phyloP scores from a whole-genome alignment of 1,140 invertebrate species.

The Drosophila funebris region DNA sequence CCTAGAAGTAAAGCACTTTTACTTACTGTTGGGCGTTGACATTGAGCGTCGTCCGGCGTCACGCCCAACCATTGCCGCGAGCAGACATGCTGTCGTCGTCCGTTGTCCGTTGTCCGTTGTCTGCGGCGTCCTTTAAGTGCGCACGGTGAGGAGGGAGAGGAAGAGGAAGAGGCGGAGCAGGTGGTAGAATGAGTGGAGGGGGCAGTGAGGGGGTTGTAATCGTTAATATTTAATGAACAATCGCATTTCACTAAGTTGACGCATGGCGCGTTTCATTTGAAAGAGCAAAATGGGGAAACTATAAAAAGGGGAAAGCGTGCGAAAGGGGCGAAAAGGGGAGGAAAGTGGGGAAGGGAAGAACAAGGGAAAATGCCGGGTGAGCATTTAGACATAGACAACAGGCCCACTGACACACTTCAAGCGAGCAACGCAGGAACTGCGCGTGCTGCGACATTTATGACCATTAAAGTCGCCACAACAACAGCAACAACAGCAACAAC shows the following conservation, averaged over 20 bases:
- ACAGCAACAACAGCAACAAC: not conserved
- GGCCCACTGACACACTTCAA: constrained; percentile 37
- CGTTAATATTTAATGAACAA: constrained; percentile 83
- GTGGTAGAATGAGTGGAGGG: too few species aligned
- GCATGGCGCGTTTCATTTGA: constrained; percentile 41
- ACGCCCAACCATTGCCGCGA: constrained; percentile 6
- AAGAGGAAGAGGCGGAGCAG: not conserved
- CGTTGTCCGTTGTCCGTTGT: constrained; percentile 36
- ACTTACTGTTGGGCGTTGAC: constrained; percentile 53
- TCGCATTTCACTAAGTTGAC: constrained; percentile 65
- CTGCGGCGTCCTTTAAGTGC: not conserved
- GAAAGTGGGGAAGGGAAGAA: not conserved
- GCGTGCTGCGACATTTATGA: constrained; percentile 48
- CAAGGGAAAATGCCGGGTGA: constrained; percentile 1
- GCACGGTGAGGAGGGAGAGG: not conserved
- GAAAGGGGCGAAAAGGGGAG: not conserved
- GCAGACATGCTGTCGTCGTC: constrained; percentile 35
- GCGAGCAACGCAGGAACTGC: constrained; percentile 14
- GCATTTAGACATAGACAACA: constrained; percentile 44
- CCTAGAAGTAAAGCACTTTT: not conserved
- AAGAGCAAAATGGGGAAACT: not conserved
- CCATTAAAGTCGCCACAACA: constrained; percentile 37
- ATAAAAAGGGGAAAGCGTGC: not conserved
- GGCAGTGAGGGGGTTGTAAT: constrained; percentile 51
- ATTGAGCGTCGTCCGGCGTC: constrained; percentile 50